These are phyloP conservation scores for Echinarachnius parma DNA, from an alignment of 53 echinoderm and acorn worm species.

Conservation along the genomic window DNA sequence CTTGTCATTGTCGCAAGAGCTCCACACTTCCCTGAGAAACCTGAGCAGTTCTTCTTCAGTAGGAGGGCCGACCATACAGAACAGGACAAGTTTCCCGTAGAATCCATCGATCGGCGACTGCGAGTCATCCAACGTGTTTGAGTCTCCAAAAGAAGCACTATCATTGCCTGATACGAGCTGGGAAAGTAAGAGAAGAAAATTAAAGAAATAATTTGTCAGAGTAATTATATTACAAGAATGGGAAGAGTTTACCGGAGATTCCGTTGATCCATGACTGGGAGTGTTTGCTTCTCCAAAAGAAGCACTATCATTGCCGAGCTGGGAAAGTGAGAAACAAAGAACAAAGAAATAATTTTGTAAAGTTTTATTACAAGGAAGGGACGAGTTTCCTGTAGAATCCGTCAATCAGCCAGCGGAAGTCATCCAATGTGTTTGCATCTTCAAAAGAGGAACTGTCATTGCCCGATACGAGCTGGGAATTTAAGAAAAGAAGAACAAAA, in stretches of 20 bases:
- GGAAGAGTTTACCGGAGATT: not conserved
- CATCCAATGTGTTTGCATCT: no score
- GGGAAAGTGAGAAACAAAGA: no score
- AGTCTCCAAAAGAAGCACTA: not conserved
- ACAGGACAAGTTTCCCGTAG: not conserved
- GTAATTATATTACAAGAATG: no score
- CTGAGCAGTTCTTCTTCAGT: not conserved
- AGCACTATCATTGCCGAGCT: no score
- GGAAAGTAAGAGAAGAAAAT: not conserved
- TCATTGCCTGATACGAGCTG: not conserved
- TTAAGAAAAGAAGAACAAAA: no score
- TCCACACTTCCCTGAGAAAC: constrained; percentile 6
- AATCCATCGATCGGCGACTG: not conserved
- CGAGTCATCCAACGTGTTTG: not conserved
- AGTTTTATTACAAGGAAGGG: no score
- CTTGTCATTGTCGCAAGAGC: not conserved
- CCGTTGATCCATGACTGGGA: not conserved
- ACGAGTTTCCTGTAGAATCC: no score
- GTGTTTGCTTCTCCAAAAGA: no score
- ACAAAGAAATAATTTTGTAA: no score
- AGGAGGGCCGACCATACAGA: constrained; percentile 8
- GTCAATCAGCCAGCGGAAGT: no score
- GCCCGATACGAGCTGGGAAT: no score
- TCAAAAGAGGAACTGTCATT: no score
- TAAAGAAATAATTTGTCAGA: not conserved